These are phyloP conservation scores for Andrena trimmerana DNA, from an alignment of 2,888 invertebrate genomes.

Conservation along the genomic window DNA sequence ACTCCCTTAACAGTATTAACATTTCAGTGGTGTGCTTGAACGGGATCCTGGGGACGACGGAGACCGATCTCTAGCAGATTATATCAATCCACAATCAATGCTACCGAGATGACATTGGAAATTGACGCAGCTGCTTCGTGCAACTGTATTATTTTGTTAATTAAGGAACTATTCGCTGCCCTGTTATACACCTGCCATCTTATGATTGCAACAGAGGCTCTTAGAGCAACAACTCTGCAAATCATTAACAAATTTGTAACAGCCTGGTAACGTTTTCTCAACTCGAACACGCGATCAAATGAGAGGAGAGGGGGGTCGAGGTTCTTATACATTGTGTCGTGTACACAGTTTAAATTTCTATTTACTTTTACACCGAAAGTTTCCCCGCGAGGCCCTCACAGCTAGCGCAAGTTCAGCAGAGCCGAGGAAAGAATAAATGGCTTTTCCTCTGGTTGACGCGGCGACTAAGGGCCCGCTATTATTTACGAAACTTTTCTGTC, in stretches of 20 bases:
- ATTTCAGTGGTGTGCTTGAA: slow-evolving; percentile 75
- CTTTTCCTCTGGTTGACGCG: slow-evolving; percentile 56
- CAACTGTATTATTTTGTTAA: background rate
- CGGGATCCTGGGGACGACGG: slow-evolving; percentile 58
- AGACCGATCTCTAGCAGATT: slow-evolving; percentile 72
- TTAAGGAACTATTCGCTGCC: background rate
- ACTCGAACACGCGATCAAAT: slow-evolving; percentile 15
- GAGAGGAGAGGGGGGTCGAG: slow-evolving; percentile 8
- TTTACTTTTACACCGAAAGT: slow-evolving; percentile 67
- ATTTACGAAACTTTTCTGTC: slow-evolving; percentile 62
- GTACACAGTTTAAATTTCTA: slow-evolving; percentile 71
- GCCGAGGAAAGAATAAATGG: slow-evolving; percentile 59
- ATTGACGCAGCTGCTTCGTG: slow-evolving; percentile 11
- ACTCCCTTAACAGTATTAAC: slow-evolving; percentile 80
- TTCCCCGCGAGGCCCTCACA: slow-evolving; percentile 44
- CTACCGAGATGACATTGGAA: slow-evolving; percentile 19
- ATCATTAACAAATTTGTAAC: slow-evolving; percentile 8
- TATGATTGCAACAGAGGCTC: background rate
- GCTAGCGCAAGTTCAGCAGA: slow-evolving; percentile 46
- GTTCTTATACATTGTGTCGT: slow-evolving; percentile 52
- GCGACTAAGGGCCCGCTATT: slow-evolving; percentile 61
- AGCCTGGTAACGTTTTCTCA: background rate
- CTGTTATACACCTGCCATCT: background rate
- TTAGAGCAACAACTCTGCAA: background rate
- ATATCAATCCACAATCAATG: slow-evolving; percentile 50